These are phyloP conservation scores for Thalpophila matura DNA, from an alignment of 2,888 invertebrate species.

Conservation along the genomic window DNA sequence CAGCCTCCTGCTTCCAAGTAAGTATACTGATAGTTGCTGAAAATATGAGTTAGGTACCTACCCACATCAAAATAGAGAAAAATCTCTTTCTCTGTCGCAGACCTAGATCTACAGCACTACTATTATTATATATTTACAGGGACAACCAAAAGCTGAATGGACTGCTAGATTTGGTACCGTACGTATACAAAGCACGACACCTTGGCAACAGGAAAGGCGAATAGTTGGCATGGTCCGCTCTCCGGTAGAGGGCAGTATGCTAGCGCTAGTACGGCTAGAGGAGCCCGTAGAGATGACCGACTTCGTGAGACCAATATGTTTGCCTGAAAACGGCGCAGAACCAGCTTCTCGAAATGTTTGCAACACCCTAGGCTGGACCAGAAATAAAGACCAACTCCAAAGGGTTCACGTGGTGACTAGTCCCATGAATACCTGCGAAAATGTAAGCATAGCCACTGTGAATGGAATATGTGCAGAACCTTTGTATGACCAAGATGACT, in stretches of 20 bases:
- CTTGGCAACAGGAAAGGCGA: conserved; percentile 96
- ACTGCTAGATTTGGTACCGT: conserved; percentile 94
- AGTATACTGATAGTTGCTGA: not conserved
- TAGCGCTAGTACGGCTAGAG: conserved; percentile 95
- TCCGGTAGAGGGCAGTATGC: conserved; percentile 96
- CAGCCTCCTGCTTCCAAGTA: conserved; percentile 96
- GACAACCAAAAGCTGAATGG: conserved; percentile 97
- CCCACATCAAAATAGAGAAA: no score
- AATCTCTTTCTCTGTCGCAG: not conserved
- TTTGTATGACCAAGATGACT: conserved; percentile 94
- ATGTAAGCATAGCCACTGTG: conserved; percentile 95
- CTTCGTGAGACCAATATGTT: conserved; percentile 95
- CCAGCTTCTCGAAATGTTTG: conserved; percentile 89
- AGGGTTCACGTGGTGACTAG: conserved; percentile 94
- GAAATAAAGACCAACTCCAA: conserved; percentile 95
- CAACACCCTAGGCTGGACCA: conserved; percentile 96
- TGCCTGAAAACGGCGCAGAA: conserved; percentile 91
- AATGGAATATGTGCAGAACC: conserved; percentile 96
- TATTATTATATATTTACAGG: conserved; percentile 76
- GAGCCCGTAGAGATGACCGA: conserved; percentile 94
- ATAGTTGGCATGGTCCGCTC: conserved; percentile 97
- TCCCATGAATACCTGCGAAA: conserved; percentile 95
- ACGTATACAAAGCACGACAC: conserved; percentile 94
- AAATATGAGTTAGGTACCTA: not conserved
- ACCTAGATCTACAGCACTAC: no score